Conservation (phyloP, 2,888 invertebrate species). For the Morpho achilles region DNA sequence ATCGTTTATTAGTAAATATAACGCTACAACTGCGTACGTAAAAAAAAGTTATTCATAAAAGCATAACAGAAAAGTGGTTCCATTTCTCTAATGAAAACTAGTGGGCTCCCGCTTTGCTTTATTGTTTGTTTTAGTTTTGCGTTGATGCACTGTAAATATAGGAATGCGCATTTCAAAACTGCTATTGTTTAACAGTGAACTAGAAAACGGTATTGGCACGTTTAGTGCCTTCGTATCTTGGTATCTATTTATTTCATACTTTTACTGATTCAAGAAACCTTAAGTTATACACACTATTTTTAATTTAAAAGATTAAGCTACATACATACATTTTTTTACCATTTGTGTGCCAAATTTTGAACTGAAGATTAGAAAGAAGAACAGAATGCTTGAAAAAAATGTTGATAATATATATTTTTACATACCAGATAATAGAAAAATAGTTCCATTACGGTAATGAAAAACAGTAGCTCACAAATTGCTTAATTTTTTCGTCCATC, state of each 20-base stretch:
- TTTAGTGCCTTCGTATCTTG: too few species aligned
- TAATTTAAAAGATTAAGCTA: too few species aligned
- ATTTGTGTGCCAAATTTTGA: too few species aligned
- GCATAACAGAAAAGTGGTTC: conserved; percentile 47
- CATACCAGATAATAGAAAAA: conserved; percentile 8
- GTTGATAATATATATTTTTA: neutral
- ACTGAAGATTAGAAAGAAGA: too few species aligned
- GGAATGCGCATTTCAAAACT: conserved; percentile 18
- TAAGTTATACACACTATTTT: too few species aligned
- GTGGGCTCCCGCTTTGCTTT: conserved; percentile 52
- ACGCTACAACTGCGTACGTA: conserved; percentile 1
- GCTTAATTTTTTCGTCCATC: conserved; percentile 13
- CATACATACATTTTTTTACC: too few species aligned
- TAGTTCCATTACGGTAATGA: conserved; percentile 11
- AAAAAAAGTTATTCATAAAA: conserved; percentile 43
- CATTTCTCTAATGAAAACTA: conserved; percentile 72
- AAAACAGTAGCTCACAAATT: conserved; percentile 8
- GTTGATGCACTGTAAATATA: conserved; percentile 29
- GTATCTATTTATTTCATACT: too few species aligned
- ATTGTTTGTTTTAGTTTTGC: conserved; percentile 30
- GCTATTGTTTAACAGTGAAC: too few species aligned
- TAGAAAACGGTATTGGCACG: too few species aligned
- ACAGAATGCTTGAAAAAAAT: too few species aligned
- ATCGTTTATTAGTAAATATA: too few species aligned
- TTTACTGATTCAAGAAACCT: too few species aligned